Percentiles rank a stretch among this genome's conserved stretches.
Evolutionary conservation across 2,797 vertebrate genomes (phyloP).

Genomic region (Coracias cyanogaster): DNA sequence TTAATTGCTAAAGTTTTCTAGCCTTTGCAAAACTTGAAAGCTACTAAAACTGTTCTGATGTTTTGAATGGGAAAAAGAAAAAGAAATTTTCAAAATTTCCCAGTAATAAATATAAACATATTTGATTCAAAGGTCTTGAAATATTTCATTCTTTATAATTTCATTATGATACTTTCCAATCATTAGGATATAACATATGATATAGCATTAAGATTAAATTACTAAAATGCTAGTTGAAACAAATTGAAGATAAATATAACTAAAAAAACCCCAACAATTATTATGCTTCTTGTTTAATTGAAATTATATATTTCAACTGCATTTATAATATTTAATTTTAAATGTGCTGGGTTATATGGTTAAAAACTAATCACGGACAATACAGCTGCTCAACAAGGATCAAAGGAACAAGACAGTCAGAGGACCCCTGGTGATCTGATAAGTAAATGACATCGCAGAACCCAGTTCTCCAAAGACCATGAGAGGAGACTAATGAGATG

Average conservation of each 20-base stretch:
- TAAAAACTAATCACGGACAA: neutral
- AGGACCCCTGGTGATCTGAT: neutral
- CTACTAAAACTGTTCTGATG: neutral
- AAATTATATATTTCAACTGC: neutral
- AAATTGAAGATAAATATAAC: neutral
- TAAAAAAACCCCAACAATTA: neutral
- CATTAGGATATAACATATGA: neutral
- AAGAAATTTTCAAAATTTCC: neutral
- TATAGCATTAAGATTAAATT: neutral
- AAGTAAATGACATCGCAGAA: rapidly evolving
- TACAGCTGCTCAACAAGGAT: neutral
- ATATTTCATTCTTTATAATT: neutral
- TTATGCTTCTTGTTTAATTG: neutral
- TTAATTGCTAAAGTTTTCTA: neutral
- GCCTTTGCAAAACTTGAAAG: neutral
- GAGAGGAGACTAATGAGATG: neutral
- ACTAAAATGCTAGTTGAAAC: neutral
- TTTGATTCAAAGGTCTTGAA: neutral
- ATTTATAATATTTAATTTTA: neutral
- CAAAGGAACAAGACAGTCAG: neutral
- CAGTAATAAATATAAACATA: neutral
- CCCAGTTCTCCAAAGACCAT: neutral
- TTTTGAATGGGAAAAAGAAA: neutral
- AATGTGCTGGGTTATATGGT: neutral
- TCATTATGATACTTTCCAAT: neutral